Base-by-base conservation (phyloP, 2,888 invertebrate genomes). In the Galerucella calmariensis region DNA sequence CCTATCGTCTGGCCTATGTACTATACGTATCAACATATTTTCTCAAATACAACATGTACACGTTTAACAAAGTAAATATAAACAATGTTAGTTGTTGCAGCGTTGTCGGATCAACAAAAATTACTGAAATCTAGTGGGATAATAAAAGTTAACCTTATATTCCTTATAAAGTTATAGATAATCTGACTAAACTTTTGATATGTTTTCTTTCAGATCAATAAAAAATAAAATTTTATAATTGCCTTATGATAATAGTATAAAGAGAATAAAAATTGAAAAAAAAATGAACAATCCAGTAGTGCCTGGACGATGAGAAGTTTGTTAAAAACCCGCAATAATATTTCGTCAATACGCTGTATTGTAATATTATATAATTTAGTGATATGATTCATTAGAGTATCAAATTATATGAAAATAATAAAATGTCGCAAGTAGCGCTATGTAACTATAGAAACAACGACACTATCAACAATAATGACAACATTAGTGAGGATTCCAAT, bases 401-500 rank as follows among this genome's bases (percentile, higher is more conserved):
- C 51, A 56, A 8, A 27, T 58, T 59, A 76, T 63, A 69, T 67
- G 5, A 76, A 67, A 41, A 68, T 63, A 66, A 69, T 69, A 58
- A 65, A 69, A 61, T 93, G 93, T 93, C 93, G 80, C 92, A 93
- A 88, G 90, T 93, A 89, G 93, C 92, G 89, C 90, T 93, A 80
- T 93, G 92, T 87, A 91, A 92, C 89, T 91, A 83, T 78, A 80
- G 85, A 73, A 86, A 84, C 85, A 90, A 90, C 85, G 90, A 92
- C 87, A 92, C 90, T 88, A 92, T 92, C 88, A 92, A 92, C 85
- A 92, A 91, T 84, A 92, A 91, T 85, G 94, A 95, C 90, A 94
- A 94, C 91, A 93, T 92, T 88, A 94, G 94, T 90, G 94, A 95
- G 88, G 94, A 95, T 90, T 94, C 94, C 88, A 94, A 93, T 89